Base-by-base conservation (phyloP, 2,888 invertebrate genomes). In the Xanthia togata region DNA sequence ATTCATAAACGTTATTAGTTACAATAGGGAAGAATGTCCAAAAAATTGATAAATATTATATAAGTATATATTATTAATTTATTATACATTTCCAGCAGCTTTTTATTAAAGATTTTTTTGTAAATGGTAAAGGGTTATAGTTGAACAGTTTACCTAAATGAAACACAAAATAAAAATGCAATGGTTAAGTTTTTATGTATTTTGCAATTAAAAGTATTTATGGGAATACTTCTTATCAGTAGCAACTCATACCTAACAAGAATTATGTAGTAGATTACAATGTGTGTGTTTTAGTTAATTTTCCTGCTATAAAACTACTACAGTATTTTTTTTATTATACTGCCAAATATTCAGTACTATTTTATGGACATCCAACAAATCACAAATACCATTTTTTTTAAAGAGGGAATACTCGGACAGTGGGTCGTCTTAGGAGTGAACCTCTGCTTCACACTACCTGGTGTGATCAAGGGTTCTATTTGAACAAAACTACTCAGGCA, bases 201-300 rank as follows among this genome's bases (percentile, higher is more conserved):
- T 75, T 60, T 53, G 38, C 47, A 55, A 57, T 23, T 35, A 26
- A 31, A 62, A 23, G 11, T 60, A 23, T 20, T 57, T 50, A 79
- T 70, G 60, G 47, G 44, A 57, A 23, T 31, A 55, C 60, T 67
- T 74, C 73, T 82, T 84, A 82, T 84, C 79, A 78, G 59, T 60
- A 60, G 31, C 60, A 60, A 65, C 59, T n/a, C 23, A 77, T 62
- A 35, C 44, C 2, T 69, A 53, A 53, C 12, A 53, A 26, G 26
- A 5, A 41, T 14, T 73, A 57, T 38, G 17, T 55, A 53, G 20
- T 23, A 59, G 47, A 55, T 63, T 64, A 31, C 38, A 65, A 44
- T 60, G 17, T 44, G 8, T 11, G 17, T 53, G 2, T 75, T 75
- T 47, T 4, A 47, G 14, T 75, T 60, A 23, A 38, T 69, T 55